These are phyloP conservation scores for Rattus norvegicus DNA, from an alignment of 2,113 vertebrate genomes.

Conservation along the genomic window DNA sequence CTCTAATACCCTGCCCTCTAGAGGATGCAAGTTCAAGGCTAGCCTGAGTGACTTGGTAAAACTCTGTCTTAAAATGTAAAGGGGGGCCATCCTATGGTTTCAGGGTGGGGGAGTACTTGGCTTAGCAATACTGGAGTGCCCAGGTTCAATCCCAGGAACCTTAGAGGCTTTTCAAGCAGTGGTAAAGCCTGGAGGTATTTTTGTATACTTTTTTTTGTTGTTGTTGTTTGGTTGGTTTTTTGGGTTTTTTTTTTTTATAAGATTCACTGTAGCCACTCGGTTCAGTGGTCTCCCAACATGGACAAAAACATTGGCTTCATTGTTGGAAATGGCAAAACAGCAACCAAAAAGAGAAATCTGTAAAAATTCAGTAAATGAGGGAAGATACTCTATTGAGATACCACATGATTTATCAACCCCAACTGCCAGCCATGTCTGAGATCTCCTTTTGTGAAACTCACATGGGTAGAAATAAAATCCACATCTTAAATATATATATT, in stretches of 20 bases:
- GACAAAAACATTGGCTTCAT: not conserved
- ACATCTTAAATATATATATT: conserved; percentile 1
- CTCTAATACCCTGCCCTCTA: not conserved
- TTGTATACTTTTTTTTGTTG: not conserved
- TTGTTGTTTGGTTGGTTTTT: too few species aligned
- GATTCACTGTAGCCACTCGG: not conserved
- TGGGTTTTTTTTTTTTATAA: not conserved
- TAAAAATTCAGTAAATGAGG: conserved; percentile 21
- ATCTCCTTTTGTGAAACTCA: conserved; percentile 2
- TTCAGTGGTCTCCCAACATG: not conserved
- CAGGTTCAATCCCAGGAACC: not conserved
- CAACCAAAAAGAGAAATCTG: not conserved
- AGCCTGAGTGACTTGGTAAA: not conserved
- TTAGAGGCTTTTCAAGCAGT: conserved; percentile 19
- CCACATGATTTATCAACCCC: not conserved
- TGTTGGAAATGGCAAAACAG: not conserved
- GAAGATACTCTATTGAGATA: not conserved
- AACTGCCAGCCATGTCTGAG: not conserved
- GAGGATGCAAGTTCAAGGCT: not conserved
- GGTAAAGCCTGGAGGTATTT: conserved; percentile 11
- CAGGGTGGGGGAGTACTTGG: not conserved
- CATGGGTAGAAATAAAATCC: not conserved
- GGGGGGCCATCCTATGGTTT: not conserved
- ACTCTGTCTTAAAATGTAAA: not conserved
- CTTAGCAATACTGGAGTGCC: not conserved